Evolutionary conservation across 2,113 vertebrate species (phyloP).

Genomic region (Caretta caretta): DNA sequence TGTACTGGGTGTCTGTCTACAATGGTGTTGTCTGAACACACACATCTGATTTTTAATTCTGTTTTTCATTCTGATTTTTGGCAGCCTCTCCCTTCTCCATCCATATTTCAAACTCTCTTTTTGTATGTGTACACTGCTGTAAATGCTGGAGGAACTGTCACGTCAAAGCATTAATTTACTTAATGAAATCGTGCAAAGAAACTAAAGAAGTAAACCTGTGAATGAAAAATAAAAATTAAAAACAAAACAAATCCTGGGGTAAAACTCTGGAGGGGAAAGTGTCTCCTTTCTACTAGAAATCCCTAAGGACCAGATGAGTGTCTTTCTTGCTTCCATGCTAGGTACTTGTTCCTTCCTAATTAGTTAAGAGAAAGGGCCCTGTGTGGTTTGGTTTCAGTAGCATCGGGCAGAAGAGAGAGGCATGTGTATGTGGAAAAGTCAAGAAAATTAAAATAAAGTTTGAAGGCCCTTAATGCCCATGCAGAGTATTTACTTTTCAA

Average conservation of each 20-base stretch:
- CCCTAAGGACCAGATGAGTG: constrained; percentile 40
- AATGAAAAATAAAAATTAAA: constrained; percentile 75
- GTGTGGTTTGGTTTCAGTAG: constrained; percentile 57
- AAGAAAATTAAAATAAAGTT: constrained; percentile 65
- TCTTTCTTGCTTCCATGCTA: constrained; percentile 51
- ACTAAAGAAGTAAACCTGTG: constrained; percentile 73
- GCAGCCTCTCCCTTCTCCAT: constrained; percentile 39
- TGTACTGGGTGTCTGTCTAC: background rate
- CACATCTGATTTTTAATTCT: constrained; percentile 8
- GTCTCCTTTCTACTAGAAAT: constrained; percentile 19
- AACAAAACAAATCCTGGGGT: constrained; percentile 43
- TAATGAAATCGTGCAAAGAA: constrained; percentile 77
- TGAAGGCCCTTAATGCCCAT: constrained; percentile 44
- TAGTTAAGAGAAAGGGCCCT: constrained; percentile 62
- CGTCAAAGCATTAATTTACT: constrained; percentile 75
- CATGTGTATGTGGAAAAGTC: constrained; percentile 46
- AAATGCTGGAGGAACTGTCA: constrained; percentile 73
- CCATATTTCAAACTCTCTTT: constrained; percentile 60
- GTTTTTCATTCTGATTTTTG: constrained; percentile 34
- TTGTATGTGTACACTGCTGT: constrained; percentile 55
- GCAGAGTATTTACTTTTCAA: constrained; percentile 50
- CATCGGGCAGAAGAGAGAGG: constrained; percentile 47
- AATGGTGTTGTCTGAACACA: background rate
- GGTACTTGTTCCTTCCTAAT: constrained; percentile 62
- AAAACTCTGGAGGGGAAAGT: constrained; percentile 40